Conservation (phyloP, 2,113 vertebrate species). For the Mustelus asterias region DNA sequence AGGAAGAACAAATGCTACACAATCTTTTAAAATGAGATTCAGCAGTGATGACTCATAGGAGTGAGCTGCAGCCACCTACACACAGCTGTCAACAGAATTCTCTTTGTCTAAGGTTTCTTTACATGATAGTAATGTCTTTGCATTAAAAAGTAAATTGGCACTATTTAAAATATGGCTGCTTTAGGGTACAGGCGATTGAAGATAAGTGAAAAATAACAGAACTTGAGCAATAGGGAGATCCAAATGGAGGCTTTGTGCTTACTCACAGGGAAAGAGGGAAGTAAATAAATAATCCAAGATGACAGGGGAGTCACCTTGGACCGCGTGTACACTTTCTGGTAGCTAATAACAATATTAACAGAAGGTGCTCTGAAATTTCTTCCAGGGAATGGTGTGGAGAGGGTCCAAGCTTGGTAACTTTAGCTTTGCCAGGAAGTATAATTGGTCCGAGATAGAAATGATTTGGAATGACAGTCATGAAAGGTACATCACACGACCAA, state of each 20-base stretch:
- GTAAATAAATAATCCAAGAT: neutral
- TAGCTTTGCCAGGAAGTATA: neutral
- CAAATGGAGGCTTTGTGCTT: neutral
- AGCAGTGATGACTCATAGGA: conserved; percentile 14
- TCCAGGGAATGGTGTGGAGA: neutral
- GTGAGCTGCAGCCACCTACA: conserved; percentile 34
- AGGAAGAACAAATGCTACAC: neutral
- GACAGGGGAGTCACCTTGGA: neutral
- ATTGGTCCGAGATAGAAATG: neutral
- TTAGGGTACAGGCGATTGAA: neutral
- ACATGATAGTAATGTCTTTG: neutral
- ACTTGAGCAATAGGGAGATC: neutral
- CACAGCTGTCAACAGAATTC: conserved; percentile 35
- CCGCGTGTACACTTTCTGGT: neutral
- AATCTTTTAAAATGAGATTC: conserved; percentile 34
- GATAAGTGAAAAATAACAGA: neutral
- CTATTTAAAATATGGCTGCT: neutral
- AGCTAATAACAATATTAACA: neutral
- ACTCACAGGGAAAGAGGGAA: neutral
- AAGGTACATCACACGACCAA: neutral
- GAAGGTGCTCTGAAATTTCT: neutral
- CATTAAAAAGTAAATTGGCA: neutral
- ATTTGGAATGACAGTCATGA: neutral
- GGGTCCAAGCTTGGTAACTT: neutral
- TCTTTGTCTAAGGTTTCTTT: conserved; percentile 24